These are phyloP conservation scores for Sclerodermus sp. DNA, from an alignment of 2,888 invertebrate species.

Conservation along the genomic window DNA sequence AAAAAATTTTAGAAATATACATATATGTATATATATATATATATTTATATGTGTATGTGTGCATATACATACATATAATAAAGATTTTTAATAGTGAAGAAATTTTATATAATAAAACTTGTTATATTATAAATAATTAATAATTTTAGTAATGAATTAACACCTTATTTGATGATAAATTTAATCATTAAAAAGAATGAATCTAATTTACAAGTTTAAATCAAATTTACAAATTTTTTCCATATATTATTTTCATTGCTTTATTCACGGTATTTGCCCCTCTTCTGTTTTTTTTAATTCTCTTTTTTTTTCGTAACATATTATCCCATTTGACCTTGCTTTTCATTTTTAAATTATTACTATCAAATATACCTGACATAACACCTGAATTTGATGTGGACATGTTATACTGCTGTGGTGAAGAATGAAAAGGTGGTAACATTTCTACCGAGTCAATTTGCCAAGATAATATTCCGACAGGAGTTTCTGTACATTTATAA, in stretches of 20 bases:
- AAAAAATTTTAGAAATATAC: neutral
- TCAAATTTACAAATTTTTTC: slow-evolving; percentile 11
- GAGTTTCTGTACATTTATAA: slow-evolving; percentile 58
- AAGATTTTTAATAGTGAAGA: neutral
- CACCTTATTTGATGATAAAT: neutral
- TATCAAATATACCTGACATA: slow-evolving; percentile 41
- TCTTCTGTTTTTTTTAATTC: slow-evolving; percentile 27
- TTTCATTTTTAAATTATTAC: slow-evolving; percentile 28
- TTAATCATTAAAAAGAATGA: neutral
- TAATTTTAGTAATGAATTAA: neutral
- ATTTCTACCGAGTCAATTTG: slow-evolving; percentile 41
- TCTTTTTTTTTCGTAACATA: slow-evolving; percentile 37
- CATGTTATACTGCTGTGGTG: slow-evolving; percentile 11
- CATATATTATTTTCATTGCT: slow-evolving; percentile 36
- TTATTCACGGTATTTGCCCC: slow-evolving; percentile 31
- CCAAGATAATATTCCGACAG: slow-evolving; percentile 62
- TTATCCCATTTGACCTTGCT: slow-evolving; percentile 47
- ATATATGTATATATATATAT: neutral
- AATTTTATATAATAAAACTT: neutral
- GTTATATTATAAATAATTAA: slow-evolving; percentile 6
- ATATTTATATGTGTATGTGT: neutral
- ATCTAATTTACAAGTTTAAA: slow-evolving; percentile 3
- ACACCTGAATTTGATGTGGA: slow-evolving; percentile 26
- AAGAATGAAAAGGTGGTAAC: slow-evolving; percentile 19
- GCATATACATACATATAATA: neutral